Evolutionary conservation across 2,797 vertebrate species (phyloP), one percentile per base, ranked within the genome.

Genomic region (Urosaurus nigricauda): DNA sequence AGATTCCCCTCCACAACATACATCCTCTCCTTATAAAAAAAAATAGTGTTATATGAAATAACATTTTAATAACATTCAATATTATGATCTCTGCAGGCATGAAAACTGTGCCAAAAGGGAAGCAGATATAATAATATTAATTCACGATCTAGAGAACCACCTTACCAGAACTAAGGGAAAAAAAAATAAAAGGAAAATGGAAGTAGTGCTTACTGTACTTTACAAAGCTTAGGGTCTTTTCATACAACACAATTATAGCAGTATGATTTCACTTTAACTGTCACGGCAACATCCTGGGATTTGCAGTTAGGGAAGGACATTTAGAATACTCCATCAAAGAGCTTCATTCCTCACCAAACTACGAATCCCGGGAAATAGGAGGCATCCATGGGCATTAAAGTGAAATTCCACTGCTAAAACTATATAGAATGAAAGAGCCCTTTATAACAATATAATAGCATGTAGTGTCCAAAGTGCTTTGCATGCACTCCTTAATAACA

Each of bases 11-110:
- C 16, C 1, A 2, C 12, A 7, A 19, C 32, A 19, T 88, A 24
- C 85, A 93, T 16, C 43, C 43, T 19, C 5, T 70, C 86, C 26
- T 85, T 94, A 35, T 68, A 90, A 93, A 93, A 93, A 93, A 43
- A 88, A 94, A 80, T 5, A 19, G 5, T 85, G 17, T 81, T 87
- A 87, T 74, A 93, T 71, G 75, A 2, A 93, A 88, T 63, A 80
- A 6, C 17, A 68, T 87, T 81, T 93, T 87, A 80, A 47, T 29
- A 85, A 82, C 37, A 60, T 93, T 94, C 78, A 73, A 29, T 58
- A 37, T 92, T 81, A 53, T 81, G 82, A 19, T 85, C 87, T 87
- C 90, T 85, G 88, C 90, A 88, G 47, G 90, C 60, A 90, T 40
- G 0, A 4, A 91, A 78, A 29, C 43, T 90, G 60, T 80, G 73